Conservation (phyloP, 2,888 invertebrate genomes). For the Diaperis boleti region DNA sequence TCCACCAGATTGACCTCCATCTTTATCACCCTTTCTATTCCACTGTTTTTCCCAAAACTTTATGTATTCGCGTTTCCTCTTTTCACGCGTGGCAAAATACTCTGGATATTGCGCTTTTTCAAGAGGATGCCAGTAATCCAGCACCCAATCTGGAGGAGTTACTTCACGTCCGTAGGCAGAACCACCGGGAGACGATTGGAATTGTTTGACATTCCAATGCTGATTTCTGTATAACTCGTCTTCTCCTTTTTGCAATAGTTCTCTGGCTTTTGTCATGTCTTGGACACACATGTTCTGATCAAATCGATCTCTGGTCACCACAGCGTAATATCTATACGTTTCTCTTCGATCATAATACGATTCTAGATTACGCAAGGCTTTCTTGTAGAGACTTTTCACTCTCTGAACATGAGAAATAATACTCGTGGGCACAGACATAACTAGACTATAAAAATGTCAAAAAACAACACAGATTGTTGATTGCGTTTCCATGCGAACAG, state of each 20-base stretch:
- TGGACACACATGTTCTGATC: constrained; percentile 80
- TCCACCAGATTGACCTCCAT: too few relatives aligned
- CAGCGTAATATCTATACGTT: constrained; percentile 84
- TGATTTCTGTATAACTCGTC: constrained; percentile 77
- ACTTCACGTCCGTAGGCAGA: constrained; percentile 81
- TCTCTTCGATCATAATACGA: constrained; percentile 71
- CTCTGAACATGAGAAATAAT: constrained; percentile 73
- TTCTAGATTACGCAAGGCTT: constrained; percentile 76
- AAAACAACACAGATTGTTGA: too few relatives aligned
- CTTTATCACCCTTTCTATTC: neutral
- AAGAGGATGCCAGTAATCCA: constrained; percentile 94
- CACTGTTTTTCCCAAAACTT: constrained; percentile 87
- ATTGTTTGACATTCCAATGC: constrained; percentile 84
- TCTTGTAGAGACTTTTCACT: constrained; percentile 85
- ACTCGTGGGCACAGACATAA: constrained; percentile 47
- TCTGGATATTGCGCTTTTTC: constrained; percentile 96
- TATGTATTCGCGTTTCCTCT: constrained; percentile 88
- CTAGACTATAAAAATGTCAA: neutral
- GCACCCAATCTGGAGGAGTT: constrained; percentile 82
- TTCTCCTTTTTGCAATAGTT: constrained; percentile 81
- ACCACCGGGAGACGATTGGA: constrained; percentile 82
- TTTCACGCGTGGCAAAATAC: constrained; percentile 90
- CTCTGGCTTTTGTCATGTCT: constrained; percentile 81
- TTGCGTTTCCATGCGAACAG: neutral
- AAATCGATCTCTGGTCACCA: constrained; percentile 84